A percentile compares a stretch with the other conserved stretches of the same genome.
Evolutionary conservation across 2,888 invertebrate species (phyloP).

Genomic region (Spialia ferax): DNA sequence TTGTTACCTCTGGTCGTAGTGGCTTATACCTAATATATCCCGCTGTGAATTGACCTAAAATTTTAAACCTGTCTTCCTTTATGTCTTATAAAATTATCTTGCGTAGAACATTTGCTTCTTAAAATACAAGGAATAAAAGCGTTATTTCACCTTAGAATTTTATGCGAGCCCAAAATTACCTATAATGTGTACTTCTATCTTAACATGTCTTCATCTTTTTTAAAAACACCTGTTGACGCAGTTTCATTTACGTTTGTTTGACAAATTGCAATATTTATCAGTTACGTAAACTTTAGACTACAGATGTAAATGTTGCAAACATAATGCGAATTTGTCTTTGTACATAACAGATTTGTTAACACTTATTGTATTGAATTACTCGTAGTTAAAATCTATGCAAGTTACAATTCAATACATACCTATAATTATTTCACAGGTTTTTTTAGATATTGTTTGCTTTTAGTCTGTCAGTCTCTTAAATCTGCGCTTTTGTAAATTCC

Average conservation of each 20-base stretch:
- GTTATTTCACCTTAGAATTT: no score
- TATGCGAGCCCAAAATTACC: no score
- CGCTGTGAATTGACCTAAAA: slow-evolving; percentile 11
- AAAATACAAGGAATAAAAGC: no score
- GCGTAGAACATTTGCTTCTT: no score
- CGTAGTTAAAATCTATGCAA: neutral
- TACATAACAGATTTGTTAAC: neutral
- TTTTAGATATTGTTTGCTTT: no score
- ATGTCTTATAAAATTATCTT: no score
- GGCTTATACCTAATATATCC: neutral
- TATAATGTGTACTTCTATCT: no score
- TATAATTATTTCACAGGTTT: neutral
- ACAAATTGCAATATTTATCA: neutral
- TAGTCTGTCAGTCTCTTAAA: neutral
- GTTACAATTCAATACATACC: neutral
- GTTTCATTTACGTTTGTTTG: neutral
- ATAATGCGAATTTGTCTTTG: neutral
- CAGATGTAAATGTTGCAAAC: neutral
- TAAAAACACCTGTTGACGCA: neutral
- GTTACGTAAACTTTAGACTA: neutral
- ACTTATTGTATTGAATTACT: neutral
- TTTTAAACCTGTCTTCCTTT: no score
- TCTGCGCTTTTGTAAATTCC: neutral
- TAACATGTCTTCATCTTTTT: no score
- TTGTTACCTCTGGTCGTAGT: neutral